Base-by-base conservation (phyloP, 2,888 invertebrate species). In the Ceramica pisi region DNA sequence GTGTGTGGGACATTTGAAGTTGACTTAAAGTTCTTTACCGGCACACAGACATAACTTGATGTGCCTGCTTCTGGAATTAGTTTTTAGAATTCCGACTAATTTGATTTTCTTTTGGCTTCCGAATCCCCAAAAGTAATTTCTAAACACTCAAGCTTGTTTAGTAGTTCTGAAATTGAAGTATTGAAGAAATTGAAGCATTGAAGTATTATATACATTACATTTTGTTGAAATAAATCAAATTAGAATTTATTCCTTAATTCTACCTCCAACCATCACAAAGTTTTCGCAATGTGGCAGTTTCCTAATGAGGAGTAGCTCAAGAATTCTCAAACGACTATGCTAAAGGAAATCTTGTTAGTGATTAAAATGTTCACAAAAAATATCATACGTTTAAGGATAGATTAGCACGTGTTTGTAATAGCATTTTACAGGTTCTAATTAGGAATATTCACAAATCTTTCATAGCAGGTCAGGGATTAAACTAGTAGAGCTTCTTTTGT, bases 1-100 rank as follows among this genome's bases (percentile, higher is more conserved):
- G 50, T 77, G 68, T 67, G 46, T 62, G 64, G 51, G 76, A 69
- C 65, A 75, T 44, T 55, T 75, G 5, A 9, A 75, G 31, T 75
- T 63, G 64, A 65, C 50, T 67, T 48, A 19, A 21, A 63, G 53
- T 63, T 62, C 50, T 69, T 44, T 21, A 38, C 44, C 46, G 71
- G 55, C 12, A 57, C 48, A 50, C 23, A 77, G 9, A 50, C 48
- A 35, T 60, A 38, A 31, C 38, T 77, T 50, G 38, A 60, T 48
- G 46, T 38, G 48, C 12, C 26, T n/a, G 44, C 26, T 41, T 12
- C 19, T 16, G 19, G 21, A 31, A 38, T 44, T 38, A 3, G 10
- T 44, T 56, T 21, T 16, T 3, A 26, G 26, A 31, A 2, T 8
- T 9, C 10, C 9, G 14, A 19, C 23, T 19, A 21, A 14, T 62